A percentile compares a stretch with the other conserved stretches of the same genome.
These are phyloP conservation scores for Spisula subtruncata DNA, from an alignment of 2,888 invertebrate genomes.

Conservation along the genomic window DNA sequence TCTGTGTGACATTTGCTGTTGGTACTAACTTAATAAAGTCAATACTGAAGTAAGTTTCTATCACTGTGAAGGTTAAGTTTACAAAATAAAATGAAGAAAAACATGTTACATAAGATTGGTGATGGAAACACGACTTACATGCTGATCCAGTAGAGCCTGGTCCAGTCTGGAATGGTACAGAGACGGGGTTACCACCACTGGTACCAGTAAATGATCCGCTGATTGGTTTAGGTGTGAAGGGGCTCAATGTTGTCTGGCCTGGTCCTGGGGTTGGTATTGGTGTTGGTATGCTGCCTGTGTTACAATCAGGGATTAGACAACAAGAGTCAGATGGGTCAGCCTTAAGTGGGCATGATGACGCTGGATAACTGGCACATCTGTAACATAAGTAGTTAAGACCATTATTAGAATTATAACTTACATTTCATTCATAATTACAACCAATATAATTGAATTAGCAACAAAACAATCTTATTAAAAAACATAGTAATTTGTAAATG, in stretches of 20 bases:
- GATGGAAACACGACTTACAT: slow-evolving; percentile 34
- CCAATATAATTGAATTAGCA: no score
- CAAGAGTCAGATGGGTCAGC: slow-evolving; percentile 74
- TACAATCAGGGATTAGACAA: slow-evolving; percentile 78
- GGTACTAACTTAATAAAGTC: no score
- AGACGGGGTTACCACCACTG: slow-evolving; percentile 61
- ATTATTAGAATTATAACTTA: no score
- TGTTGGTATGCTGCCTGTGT: slow-evolving; percentile 66
- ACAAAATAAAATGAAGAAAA: no score
- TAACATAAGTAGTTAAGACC: not conserved
- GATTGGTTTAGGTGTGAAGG: slow-evolving; percentile 72
- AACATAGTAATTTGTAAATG: no score
- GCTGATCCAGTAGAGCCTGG: slow-evolving; percentile 35
- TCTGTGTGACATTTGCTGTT: no score
- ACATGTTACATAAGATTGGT: no score
- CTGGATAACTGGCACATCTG: slow-evolving; percentile 75
- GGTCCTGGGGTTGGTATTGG: slow-evolving; percentile 71
- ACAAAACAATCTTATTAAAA: no score
- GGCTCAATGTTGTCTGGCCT: slow-evolving; percentile 68
- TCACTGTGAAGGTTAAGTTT: no score
- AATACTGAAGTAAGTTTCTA: no score
- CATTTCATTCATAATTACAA: no score
- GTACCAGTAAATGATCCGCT: slow-evolving; percentile 77
- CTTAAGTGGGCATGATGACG: slow-evolving; percentile 68
- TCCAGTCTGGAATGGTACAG: slow-evolving; percentile 56